Conservation (phyloP, 2,797 vertebrate species). For the Bovichtus diacanthus region DNA sequence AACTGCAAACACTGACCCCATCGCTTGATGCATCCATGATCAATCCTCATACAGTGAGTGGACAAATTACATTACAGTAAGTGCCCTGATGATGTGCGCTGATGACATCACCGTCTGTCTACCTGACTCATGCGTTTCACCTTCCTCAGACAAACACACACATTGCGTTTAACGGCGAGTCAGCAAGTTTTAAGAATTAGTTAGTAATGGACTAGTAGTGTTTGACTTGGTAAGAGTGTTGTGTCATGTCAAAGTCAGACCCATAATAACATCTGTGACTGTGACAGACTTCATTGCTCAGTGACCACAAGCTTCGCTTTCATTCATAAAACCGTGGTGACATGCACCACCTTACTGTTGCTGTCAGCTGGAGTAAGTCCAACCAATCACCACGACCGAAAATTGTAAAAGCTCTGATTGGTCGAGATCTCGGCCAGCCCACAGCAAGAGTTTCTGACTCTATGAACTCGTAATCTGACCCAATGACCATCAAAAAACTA, state of each 20-base stretch:
- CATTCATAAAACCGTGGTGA: conserved; percentile 10
- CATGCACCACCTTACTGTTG: neutral
- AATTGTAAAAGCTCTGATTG: neutral
- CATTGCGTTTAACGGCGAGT: neutral
- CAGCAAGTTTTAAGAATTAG: conserved; percentile 6
- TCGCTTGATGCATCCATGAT: neutral
- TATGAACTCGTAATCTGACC: conserved; percentile 1
- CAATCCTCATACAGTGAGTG: conserved; percentile 4
- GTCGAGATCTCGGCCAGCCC: neutral
- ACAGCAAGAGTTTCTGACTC: neutral
- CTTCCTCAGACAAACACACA: conserved; percentile 6
- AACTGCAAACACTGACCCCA: neutral
- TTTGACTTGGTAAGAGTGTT: neutral
- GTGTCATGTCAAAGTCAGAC: neutral
- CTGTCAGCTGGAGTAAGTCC: conserved; percentile 10
- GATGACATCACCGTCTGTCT: conserved; percentile 56
- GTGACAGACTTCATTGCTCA: neutral
- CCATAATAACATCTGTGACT: neutral
- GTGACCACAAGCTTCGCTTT: conserved; percentile 2
- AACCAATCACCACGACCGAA: neutral
- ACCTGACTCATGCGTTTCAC: conserved; percentile 16
- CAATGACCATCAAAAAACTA: neutral
- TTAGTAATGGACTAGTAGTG: neutral
- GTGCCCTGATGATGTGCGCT: conserved; percentile 15
- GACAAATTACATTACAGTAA: conserved; percentile 38